Conservation (phyloP, 2,888 invertebrate genomes). For the Callyntrura sp. region DNA sequence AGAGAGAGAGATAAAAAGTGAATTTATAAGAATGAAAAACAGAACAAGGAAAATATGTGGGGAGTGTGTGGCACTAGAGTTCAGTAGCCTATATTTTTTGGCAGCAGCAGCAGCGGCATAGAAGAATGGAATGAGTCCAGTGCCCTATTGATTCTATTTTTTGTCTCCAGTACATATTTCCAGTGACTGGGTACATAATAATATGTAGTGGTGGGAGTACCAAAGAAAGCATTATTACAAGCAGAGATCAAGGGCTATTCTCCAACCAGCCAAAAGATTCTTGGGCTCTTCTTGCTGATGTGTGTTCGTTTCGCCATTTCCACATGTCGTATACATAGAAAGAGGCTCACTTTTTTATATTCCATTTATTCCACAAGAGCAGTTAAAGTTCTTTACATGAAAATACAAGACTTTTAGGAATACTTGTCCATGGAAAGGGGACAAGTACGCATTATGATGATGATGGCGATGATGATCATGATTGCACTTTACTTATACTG, state of each 20-base stretch:
- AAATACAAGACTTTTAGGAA: slow-evolving; percentile 52
- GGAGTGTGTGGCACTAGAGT: slow-evolving; percentile 71
- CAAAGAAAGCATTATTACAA: slow-evolving; percentile 28
- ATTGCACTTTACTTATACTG: slow-evolving; percentile 23
- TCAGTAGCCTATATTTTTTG: slow-evolving; percentile 77
- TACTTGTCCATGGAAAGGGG: neutral
- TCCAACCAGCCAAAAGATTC: slow-evolving; percentile 33
- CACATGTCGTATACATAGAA: neutral
- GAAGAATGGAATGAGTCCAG: slow-evolving; percentile 78
- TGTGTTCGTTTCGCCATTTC: too few relatives aligned
- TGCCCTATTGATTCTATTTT: slow-evolving; percentile 81
- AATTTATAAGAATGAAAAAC: slow-evolving; percentile 32
- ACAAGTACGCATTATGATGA: slow-evolving; percentile 31
- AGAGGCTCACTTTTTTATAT: slow-evolving; percentile 45
- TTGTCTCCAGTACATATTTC: slow-evolving; percentile 57
- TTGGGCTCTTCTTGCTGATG: neutral
- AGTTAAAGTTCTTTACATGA: slow-evolving; percentile 52
- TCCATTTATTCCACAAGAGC: slow-evolving; percentile 20
- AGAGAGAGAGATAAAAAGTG: slow-evolving; percentile 19
- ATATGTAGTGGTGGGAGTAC: neutral
- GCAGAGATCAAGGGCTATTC: slow-evolving; percentile 60
- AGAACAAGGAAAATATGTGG: slow-evolving; percentile 54
- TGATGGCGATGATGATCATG: slow-evolving; percentile 29
- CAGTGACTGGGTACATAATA: slow-evolving; percentile 37
- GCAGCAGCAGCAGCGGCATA: slow-evolving; percentile 40